Evolutionary conservation across 2,888 invertebrate genomes (phyloP).

Genomic region (Meiosimyza decipiens): DNA sequence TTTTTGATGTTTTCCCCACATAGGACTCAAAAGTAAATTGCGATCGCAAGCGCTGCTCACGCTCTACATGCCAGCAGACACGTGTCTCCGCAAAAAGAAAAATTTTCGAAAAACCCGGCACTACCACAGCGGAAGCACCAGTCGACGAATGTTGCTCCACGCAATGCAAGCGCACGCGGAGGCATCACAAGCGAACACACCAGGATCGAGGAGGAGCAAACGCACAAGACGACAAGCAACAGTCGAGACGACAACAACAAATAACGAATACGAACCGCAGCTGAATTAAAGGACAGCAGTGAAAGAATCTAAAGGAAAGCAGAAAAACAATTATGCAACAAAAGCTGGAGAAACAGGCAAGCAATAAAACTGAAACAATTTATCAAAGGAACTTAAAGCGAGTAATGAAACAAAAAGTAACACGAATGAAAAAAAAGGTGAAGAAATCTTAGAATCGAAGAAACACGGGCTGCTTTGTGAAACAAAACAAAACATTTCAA

Average conservation of each 20-base stretch:
- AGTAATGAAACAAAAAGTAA: constrained; percentile 1
- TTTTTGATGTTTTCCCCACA: constrained; percentile 18
- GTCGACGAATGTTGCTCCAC: constrained; percentile 66
- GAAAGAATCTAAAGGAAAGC: constrained; percentile 8
- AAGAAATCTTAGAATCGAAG: constrained; percentile 15
- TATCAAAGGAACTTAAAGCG: constrained; percentile 12
- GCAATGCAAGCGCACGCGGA: constrained; percentile 63
- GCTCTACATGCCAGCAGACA: constrained; percentile 59
- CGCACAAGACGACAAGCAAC: constrained; percentile 46
- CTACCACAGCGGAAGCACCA: constrained; percentile 68
- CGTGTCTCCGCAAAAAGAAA: constrained; percentile 59
- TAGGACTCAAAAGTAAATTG: constrained; percentile 86
- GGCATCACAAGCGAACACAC: constrained; percentile 64
- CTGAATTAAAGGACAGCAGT: constrained; percentile 30
- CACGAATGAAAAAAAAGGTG: constrained; percentile 4
- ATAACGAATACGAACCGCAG: constrained; percentile 40
- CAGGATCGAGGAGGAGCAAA: constrained; percentile 50
- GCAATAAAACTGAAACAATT: constrained; percentile 29
- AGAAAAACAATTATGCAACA: constrained; percentile 28
- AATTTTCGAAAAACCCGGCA: constrained; percentile 76
- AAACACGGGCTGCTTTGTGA: constrained; percentile 33
- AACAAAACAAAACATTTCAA: constrained; percentile 23
- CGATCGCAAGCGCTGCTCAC: constrained; percentile 75
- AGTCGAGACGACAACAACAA: constrained; percentile 28
- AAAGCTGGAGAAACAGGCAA: constrained; percentile 31